Conservation (phyloP, 2,797 vertebrate species). For the Anniella stebbinsi region DNA sequence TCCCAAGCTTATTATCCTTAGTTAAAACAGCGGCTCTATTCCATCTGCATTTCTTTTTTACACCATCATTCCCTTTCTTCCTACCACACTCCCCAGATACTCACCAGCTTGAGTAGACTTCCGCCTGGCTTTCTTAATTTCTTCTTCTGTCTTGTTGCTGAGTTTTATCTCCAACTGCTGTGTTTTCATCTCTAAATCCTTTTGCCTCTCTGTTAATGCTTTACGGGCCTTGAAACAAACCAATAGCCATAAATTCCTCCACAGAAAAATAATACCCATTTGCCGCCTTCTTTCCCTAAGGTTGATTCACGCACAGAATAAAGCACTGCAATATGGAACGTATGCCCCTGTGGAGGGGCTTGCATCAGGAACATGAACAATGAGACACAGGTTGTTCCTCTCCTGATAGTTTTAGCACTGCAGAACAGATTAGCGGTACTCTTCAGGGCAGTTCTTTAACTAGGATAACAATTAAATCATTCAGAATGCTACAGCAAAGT, state of each 20-base stretch:
- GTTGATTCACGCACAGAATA: background rate
- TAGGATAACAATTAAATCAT: background rate
- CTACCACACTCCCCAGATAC: constrained; percentile 46
- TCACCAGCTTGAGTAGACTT: constrained; percentile 99
- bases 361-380: background rate
- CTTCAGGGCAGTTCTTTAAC: background rate
- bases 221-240: constrained; percentile 87
- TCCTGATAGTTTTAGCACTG: background rate
- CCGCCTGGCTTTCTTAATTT: constrained; percentile 96
- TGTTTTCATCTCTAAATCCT: constrained; percentile 95
- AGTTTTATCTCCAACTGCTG: constrained; percentile 97
- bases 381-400: background rate
- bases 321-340: background rate
- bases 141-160: constrained; percentile 95
- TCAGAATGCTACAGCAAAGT: background rate
- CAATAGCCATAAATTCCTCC: constrained; percentile 1
- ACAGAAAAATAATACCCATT: background rate
- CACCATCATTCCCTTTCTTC: background rate
- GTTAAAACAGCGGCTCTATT: background rate
- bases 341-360: background rate
- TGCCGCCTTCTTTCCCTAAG: background rate
- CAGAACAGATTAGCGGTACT: background rate
- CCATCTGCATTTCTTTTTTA: background rate
- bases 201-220: constrained; percentile 93
- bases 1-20: background rate